These are phyloP conservation scores for Eupithecia insigniata DNA, from an alignment of 2,888 invertebrate species.

Conservation along the genomic window DNA sequence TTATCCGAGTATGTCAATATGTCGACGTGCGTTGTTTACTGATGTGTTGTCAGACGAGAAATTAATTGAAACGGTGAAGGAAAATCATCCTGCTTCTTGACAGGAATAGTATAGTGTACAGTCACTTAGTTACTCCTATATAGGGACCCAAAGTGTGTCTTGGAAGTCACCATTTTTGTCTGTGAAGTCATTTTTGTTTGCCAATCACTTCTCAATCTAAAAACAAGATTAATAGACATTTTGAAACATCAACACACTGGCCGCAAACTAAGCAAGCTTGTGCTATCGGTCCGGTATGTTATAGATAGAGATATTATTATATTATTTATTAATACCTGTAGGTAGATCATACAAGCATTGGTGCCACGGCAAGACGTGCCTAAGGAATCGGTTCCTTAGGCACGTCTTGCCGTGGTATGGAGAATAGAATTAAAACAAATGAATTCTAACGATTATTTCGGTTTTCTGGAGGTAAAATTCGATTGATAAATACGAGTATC, in stretches of 20 bases:
- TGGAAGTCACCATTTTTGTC: background rate
- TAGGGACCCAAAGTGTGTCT: background rate
- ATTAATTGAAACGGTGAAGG: constrained; percentile 18
- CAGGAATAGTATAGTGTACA: constrained; percentile 11
- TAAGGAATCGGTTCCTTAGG: too few relatives aligned
- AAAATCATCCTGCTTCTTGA: constrained; percentile 11
- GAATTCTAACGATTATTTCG: background rate
- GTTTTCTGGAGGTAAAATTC: background rate
- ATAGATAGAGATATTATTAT: background rate
- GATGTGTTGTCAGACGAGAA: constrained; percentile 21
- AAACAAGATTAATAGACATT: background rate
- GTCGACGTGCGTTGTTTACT: constrained; percentile 27
- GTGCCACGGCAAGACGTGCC: background rate
- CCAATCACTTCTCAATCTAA: background rate
- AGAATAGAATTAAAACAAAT: background rate
- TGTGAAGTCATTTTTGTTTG: background rate
- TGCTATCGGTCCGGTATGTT: background rate
- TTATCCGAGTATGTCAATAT: constrained; percentile 34
- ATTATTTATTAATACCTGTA: too few relatives aligned
- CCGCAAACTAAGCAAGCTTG: background rate
- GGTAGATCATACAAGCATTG: background rate
- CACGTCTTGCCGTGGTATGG: too few relatives aligned
- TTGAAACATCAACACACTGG: background rate
- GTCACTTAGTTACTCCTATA: too few relatives aligned
- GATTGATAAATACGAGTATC: background rate